phyloP scores from a whole-genome alignment of 2,797 vertebrate genomes.

The Zalophus californianus region DNA sequence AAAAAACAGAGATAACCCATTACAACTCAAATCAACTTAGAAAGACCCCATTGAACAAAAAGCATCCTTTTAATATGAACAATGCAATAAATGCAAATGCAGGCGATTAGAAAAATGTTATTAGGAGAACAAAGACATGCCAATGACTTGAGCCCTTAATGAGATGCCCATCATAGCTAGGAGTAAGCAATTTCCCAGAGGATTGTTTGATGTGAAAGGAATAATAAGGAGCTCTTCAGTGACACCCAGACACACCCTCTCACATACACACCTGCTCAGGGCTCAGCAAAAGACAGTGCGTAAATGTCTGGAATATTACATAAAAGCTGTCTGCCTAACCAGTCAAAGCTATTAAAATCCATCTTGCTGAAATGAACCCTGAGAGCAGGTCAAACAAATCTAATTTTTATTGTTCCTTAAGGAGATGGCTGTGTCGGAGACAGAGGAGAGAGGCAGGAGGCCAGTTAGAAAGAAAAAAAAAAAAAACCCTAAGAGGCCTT shows the following conservation, averaged over 20 bases:
- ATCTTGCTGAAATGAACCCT: slow-evolving; percentile 88
- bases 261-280: slow-evolving; percentile 84
- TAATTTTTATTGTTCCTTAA: slow-evolving; percentile 91
- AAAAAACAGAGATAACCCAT: not conserved
- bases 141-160: slow-evolving; percentile 79
- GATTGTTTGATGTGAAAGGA: slow-evolving; percentile 82
- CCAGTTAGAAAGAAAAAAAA: slow-evolving; percentile 82
- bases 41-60: slow-evolving; percentile 52
- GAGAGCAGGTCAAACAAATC: slow-evolving; percentile 89
- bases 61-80: slow-evolving; percentile 76
- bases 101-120: slow-evolving; percentile 78
- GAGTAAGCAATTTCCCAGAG: slow-evolving; percentile 83
- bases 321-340: slow-evolving; percentile 89
- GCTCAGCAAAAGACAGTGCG: slow-evolving; percentile 86
- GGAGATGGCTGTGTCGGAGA: slow-evolving; percentile 86
- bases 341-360: slow-evolving; percentile 90
- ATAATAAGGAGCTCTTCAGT: slow-evolving; percentile 83
- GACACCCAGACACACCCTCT: slow-evolving; percentile 82
- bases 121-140: slow-evolving; percentile 73
- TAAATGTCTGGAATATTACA: slow-evolving; percentile 90
- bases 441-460: slow-evolving; percentile 86
- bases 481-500: slow-evolving; percentile 86
- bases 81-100: slow-evolving; percentile 68
- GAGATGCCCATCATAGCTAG: slow-evolving; percentile 72
- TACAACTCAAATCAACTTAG: slow-evolving; percentile 50